Percentiles rank a stretch among this genome's conserved stretches.
These are phyloP conservation scores for Kryptopterus vitreolus DNA, from an alignment of 2,797 vertebrate genomes.

Conservation along the genomic window DNA sequence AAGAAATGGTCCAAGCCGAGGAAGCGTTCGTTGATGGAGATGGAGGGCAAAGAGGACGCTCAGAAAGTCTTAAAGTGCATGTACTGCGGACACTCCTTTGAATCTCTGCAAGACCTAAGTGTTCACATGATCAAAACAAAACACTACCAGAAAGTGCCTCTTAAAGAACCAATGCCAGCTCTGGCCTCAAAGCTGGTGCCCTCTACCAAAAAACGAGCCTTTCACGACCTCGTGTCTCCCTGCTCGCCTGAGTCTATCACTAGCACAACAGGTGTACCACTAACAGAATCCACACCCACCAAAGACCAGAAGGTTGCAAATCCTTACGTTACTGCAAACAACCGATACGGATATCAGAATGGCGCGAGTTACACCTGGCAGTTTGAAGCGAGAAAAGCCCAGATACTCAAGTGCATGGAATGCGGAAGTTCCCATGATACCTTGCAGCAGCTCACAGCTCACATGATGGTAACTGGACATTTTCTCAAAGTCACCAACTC, in stretches of 20 bases:
- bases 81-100: conserved; percentile 98
- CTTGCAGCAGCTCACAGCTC: conserved; percentile 95
- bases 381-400: conserved; percentile 96
- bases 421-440: conserved; percentile 98
- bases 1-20: conserved; percentile 95
- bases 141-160: conserved; percentile 99
- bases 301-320: conserved; percentile 93
- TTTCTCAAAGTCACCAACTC: conserved; percentile 98
- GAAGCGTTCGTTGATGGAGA: conserved; percentile 95
- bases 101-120: conserved; percentile 96
- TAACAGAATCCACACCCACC: conserved; percentile 74
- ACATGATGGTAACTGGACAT: conserved; percentile 99
- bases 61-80: conserved; percentile 99
- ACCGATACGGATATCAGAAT: conserved; percentile 98
- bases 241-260: conserved; percentile 90
- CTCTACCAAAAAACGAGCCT: conserved; percentile 91
- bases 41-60: conserved; percentile 97
- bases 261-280: conserved; percentile 69
- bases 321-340: conserved; percentile 96
- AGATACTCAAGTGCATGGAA: conserved; percentile 99
- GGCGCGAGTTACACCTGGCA: conserved; percentile 99
- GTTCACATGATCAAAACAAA: conserved; percentile 99
- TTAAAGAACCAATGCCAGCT: conserved; percentile 97
- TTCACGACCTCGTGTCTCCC: conserved; percentile 88
- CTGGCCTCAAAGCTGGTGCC: conserved; percentile 91